Conservation (phyloP, 1,140 invertebrate species). For the Wasmannia auropunctata region DNA sequence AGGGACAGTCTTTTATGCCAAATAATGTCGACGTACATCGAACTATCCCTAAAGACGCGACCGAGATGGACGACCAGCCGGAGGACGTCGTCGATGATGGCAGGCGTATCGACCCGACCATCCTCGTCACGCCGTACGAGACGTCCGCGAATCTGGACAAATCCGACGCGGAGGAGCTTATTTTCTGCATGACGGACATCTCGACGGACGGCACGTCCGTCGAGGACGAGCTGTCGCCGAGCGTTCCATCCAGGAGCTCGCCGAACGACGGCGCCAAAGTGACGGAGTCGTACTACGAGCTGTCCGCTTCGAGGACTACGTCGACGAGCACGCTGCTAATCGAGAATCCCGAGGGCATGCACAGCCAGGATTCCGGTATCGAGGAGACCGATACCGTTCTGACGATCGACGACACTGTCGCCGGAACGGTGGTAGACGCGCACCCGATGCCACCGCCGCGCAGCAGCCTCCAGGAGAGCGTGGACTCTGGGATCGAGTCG, state of each 20-base stretch:
- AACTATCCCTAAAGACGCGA: slow-evolving; percentile 10
- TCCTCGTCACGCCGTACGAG: slow-evolving; percentile 31
- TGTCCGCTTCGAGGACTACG: slow-evolving; percentile 42
- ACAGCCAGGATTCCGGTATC: slow-evolving; percentile 70
- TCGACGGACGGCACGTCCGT: slow-evolving; percentile 46
- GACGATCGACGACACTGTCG: slow-evolving; percentile 52
- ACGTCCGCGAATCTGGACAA: slow-evolving; percentile 30
- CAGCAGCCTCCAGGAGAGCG: slow-evolving; percentile 70
- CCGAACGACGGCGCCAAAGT: slow-evolving; percentile 18
- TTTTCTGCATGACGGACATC: slow-evolving; percentile 70
- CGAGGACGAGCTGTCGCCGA: slow-evolving; percentile 38
- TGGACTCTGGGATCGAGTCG: slow-evolving; percentile 75
- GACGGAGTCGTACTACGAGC: slow-evolving; percentile 54
- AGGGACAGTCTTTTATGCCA: slow-evolving; percentile 13
- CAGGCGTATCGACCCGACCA: slow-evolving; percentile 27
- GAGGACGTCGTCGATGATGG: neutral
- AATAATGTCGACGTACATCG: slow-evolving; percentile 48
- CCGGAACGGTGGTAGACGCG: slow-evolving; percentile 19
- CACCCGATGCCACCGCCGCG: slow-evolving; percentile 18
- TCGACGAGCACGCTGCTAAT: slow-evolving; percentile 63
- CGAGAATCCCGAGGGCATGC: slow-evolving; percentile 61
- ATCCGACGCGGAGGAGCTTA: slow-evolving; percentile 69
- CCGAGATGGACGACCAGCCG: neutral
- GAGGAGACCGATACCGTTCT: slow-evolving; percentile 62
- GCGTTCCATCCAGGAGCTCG: slow-evolving; percentile 10